Conservation (phyloP, 2,888 invertebrate genomes). For the Lucinisca nassula region DNA sequence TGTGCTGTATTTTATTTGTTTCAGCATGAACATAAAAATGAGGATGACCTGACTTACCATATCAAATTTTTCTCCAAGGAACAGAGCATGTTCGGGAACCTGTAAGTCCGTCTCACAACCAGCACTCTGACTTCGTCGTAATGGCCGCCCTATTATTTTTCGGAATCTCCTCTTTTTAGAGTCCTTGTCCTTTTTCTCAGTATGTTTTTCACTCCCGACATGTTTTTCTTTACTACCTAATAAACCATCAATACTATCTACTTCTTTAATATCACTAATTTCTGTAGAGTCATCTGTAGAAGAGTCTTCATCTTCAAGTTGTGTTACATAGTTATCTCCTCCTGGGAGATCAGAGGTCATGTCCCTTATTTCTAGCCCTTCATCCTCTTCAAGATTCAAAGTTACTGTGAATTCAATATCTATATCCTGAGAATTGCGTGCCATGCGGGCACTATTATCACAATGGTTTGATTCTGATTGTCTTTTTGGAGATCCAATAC, state of each 20-base stretch:
- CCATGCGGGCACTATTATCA: neutral
- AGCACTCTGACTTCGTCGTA: slow-evolving; percentile 89
- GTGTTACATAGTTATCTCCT: neutral
- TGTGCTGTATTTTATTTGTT: no score
- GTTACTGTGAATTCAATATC: slow-evolving; percentile 17
- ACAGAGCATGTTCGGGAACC: slow-evolving; percentile 86
- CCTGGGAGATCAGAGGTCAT: slow-evolving; percentile 29
- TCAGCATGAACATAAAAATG: no score
- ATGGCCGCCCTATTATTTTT: slow-evolving; percentile 78
- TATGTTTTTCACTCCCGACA: neutral
- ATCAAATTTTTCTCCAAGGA: slow-evolving; percentile 67
- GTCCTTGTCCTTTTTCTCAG: slow-evolving; percentile 63
- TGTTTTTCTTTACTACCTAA: neutral
- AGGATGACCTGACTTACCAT: no score
- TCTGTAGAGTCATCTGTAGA: slow-evolving; percentile 8
- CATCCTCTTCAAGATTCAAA: slow-evolving; percentile 53
- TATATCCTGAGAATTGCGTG: slow-evolving; percentile 11
- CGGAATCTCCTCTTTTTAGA: slow-evolving; percentile 78
- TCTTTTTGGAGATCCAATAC: slow-evolving; percentile 5
- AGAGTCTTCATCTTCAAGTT: neutral
- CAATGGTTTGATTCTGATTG: slow-evolving; percentile 5
- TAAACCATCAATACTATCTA: neutral
- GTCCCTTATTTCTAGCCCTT: slow-evolving; percentile 58
- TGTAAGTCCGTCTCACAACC: slow-evolving; percentile 87
- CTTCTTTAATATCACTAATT: slow-evolving; percentile 12